A percentile compares a stretch with the other conserved stretches of the same genome.
Evolutionary conservation across 2,113 vertebrate species (phyloP).

Genomic region (Otolemur garnettii): DNA sequence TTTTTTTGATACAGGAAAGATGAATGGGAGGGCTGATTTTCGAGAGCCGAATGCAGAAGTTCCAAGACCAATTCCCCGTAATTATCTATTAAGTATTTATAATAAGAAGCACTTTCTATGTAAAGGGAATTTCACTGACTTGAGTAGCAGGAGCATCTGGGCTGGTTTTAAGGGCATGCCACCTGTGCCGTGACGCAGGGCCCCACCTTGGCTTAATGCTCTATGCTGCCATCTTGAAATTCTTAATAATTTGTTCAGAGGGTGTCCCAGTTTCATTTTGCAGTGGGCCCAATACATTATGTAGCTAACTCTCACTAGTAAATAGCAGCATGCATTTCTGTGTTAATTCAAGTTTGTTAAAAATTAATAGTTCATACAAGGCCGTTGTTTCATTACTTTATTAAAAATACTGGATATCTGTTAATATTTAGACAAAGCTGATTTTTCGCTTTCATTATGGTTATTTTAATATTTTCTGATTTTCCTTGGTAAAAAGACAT

Average conservation of each 20-base stretch:
- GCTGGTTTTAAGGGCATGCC: background rate
- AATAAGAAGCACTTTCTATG: conserved; percentile 43
- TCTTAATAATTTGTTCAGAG: conserved; percentile 34
- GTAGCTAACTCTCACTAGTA: background rate
- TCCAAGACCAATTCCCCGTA: conserved; percentile 82
- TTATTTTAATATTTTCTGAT: conserved; percentile 22
- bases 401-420: background rate
- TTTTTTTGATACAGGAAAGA: conserved; percentile 80
- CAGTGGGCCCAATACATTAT: background rate
- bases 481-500: conserved; percentile 81
- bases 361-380: background rate
- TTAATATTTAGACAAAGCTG: background rate
- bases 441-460: conserved; percentile 48
- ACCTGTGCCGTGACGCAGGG: background rate
- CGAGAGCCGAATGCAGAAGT: conserved; percentile 80
- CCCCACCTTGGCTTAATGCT: background rate
- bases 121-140: conserved; percentile 30
- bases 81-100: conserved; percentile 76
- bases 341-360: conserved; percentile 5
- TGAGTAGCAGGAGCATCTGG: conserved; percentile 17
- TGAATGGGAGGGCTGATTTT: conserved; percentile 82
- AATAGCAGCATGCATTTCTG: conserved; percentile 14
- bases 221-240: conserved; percentile 7
- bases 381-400: background rate
- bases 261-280: background rate